Percentiles rank a stretch among this genome's conserved stretches.
Evolutionary conservation across 2,888 invertebrate genomes (phyloP).

Genomic region (Acanthosepion esculentum): DNA sequence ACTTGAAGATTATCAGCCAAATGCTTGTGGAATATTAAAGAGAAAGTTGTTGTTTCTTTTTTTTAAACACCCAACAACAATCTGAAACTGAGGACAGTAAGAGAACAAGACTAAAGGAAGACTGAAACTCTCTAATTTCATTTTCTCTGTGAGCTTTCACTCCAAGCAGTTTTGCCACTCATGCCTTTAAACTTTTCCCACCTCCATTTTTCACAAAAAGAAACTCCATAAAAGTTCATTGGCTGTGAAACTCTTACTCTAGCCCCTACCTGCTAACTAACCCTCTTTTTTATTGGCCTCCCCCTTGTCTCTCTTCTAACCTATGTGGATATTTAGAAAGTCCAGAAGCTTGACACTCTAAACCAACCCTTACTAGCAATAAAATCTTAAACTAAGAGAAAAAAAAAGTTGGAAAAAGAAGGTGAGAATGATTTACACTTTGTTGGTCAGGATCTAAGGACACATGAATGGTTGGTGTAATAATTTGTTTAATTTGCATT

Average conservation of each 20-base stretch:
- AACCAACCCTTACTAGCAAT: neutral
- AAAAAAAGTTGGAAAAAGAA: neutral
- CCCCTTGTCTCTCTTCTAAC: neutral
- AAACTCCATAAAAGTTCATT: neutral
- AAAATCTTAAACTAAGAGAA: neutral
- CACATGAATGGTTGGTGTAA: neutral
- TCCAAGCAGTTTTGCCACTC: neutral
- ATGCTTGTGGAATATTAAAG: too few relatives aligned
- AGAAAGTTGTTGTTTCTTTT: too few relatives aligned
- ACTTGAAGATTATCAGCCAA: too few relatives aligned
- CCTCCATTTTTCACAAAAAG: neutral
- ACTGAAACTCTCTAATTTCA: too few relatives aligned
- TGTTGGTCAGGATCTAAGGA: neutral
- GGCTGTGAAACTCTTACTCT: neutral
- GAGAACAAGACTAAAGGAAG: too few relatives aligned
- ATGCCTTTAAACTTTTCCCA: neutral
- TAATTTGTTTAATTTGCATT: neutral
- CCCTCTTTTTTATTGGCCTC: neutral
- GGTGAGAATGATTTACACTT: neutral
- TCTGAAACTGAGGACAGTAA: too few relatives aligned
- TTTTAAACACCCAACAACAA: too few relatives aligned
- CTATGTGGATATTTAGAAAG: too few relatives aligned
- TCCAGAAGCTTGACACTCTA: neutral
- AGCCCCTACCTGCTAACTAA: neutral
- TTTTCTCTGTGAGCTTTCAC: too few relatives aligned